phyloP scores from a whole-genome alignment of 2,888 invertebrate species.

The Salpingus planirostris region DNA sequence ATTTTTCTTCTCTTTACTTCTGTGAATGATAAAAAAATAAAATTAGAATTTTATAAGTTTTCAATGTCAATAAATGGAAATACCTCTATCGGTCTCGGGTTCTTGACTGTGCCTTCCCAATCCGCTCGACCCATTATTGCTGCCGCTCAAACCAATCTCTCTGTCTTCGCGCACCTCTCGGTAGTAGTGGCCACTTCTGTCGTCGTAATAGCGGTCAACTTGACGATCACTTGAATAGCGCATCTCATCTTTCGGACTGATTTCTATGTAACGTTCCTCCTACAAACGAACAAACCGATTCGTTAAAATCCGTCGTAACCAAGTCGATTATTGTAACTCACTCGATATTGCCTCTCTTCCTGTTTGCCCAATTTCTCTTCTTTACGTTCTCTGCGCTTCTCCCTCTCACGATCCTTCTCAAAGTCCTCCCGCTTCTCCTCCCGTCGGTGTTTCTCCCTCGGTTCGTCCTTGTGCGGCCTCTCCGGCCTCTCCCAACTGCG shows the following conservation, averaged over 20 bases:
- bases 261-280: slow-evolving; percentile 46
- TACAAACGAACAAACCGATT: slow-evolving; percentile 22
- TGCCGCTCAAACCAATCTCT: slow-evolving; percentile 49
- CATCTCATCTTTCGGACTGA: slow-evolving; percentile 36
- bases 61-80: too few species aligned
- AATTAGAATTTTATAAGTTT: slow-evolving; percentile 11
- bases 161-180: slow-evolving; percentile 41
- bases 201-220: slow-evolving; percentile 44
- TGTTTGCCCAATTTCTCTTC: slow-evolving; percentile 36
- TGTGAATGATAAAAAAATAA: slow-evolving; percentile 33
- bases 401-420: slow-evolving; percentile 55
- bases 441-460: slow-evolving; percentile 46
- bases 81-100: slow-evolving; percentile 55
- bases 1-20: slow-evolving; percentile 80
- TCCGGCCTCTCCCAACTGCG: slow-evolving; percentile 29
- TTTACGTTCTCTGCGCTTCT: slow-evolving; percentile 49
- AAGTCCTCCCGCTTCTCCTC: slow-evolving; percentile 50
- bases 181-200: slow-evolving; percentile 36
- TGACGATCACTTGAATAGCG: slow-evolving; percentile 44
- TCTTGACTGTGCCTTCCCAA: slow-evolving; percentile 47
- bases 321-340: slow-evolving; percentile 12
- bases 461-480: slow-evolving; percentile 39
- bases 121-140: slow-evolving; percentile 41
- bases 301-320: slow-evolving; percentile 8
- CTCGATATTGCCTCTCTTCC: slow-evolving; percentile 38